Evolutionary conservation across 2,113 vertebrate species (phyloP).

Genomic region (Dermatemys mawii): DNA sequence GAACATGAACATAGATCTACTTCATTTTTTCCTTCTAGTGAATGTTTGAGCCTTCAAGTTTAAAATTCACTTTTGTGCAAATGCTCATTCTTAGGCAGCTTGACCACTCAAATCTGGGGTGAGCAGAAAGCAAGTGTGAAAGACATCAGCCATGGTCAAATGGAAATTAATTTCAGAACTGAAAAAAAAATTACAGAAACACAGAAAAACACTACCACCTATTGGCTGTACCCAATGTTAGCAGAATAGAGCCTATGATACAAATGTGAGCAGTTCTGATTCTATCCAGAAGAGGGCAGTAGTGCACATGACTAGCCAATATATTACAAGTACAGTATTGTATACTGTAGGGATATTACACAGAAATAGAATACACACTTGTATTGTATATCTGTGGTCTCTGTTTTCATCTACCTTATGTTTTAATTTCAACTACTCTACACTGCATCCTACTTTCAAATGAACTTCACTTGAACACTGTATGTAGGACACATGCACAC

Average conservation of each 20-base stretch:
- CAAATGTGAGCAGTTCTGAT: neutral
- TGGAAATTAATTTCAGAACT: neutral
- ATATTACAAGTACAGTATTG: too few relatives aligned
- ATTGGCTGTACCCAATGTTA: fast-evolving
- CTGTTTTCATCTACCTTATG: neutral
- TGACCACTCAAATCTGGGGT: neutral
- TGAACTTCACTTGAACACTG: neutral
- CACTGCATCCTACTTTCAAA: neutral
- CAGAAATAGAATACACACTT: neutral
- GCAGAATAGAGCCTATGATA: neutral
- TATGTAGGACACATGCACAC: neutral
- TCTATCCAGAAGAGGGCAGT: neutral
- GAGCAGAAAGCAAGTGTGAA: neutral
- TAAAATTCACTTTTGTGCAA: neutral
- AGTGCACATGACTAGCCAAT: neutral
- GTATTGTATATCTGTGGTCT: neutral
- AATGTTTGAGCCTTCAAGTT: neutral
- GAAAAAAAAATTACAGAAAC: neutral
- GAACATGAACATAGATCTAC: neutral
- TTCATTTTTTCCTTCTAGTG: neutral
- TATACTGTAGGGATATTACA: neutral
- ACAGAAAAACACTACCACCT: neutral
- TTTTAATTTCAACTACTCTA: neutral
- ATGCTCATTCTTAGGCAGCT: neutral
- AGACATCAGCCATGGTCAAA: neutral